Percentiles rank a stretch among this genome's conserved stretches.
Evolutionary conservation across 2,797 vertebrate genomes (phyloP).

Genomic region (Tapera naevia): DNA sequence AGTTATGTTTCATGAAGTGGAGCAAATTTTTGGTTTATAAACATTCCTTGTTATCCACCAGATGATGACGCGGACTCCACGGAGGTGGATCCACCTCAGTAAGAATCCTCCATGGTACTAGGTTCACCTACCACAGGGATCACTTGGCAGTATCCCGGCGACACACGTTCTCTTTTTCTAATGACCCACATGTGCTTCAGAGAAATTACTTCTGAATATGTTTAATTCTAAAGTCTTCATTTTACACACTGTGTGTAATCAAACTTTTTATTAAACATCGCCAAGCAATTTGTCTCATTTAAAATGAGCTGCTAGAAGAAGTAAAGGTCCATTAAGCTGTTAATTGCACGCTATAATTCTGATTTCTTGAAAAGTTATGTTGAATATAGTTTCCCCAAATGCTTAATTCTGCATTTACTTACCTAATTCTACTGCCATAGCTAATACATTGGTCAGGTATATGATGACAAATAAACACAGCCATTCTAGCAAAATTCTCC

Average conservation of each 20-base stretch:
- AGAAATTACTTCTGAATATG: slow-evolving; percentile 50
- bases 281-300: slow-evolving; percentile 57
- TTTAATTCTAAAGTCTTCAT: slow-evolving; percentile 37
- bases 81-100: background rate
- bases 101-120: no score
- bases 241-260: slow-evolving; percentile 39
- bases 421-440: background rate
- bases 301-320: slow-evolving; percentile 45
- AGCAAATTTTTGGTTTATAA: background rate
- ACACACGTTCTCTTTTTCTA: background rate
- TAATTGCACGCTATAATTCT: slow-evolving; percentile 43
- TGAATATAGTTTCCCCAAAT: background rate
- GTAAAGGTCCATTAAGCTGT: slow-evolving; percentile 49
- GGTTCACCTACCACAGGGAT: no score
- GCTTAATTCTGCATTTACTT: background rate
- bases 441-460: background rate
- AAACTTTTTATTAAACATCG: slow-evolving; percentile 54
- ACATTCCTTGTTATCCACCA: no score
- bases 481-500: background rate
- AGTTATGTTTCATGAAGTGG: background rate
- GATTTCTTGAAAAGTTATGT: background rate
- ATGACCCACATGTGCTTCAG: background rate
- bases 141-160: no score
- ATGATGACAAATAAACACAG: background rate
- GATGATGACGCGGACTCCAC: no score